Percentiles rank a stretch among this genome's conserved stretches.
These are phyloP conservation scores for Antheraea yamamai DNA, from an alignment of 2,888 invertebrate species.

Conservation along the genomic window DNA sequence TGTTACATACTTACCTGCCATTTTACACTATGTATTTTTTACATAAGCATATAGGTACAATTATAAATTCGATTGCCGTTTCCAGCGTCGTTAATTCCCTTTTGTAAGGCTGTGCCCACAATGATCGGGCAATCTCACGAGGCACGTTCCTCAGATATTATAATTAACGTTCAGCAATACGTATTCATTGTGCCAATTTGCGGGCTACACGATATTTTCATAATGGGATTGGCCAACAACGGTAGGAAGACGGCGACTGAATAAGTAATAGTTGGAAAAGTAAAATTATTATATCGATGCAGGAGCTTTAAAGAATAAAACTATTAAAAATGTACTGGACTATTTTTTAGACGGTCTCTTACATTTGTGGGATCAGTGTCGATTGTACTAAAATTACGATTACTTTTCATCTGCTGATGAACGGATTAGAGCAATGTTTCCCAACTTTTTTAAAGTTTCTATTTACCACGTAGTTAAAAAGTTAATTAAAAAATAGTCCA, in stretches of 20 bases:
- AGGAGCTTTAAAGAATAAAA: no score
- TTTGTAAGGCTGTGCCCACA: constrained; percentile 34
- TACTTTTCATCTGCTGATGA: background rate
- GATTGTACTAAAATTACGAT: background rate
- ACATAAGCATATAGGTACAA: background rate
- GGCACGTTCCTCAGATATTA: constrained; percentile 48
- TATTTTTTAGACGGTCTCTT: background rate
- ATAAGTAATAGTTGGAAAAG: constrained; percentile 32
- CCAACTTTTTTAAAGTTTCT: no score
- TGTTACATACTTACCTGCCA: background rate
- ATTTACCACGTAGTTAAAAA: no score
- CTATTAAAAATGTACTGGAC: no score
- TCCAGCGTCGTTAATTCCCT: constrained; percentile 21
- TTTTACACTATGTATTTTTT: background rate
- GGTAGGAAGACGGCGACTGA: constrained; percentile 34
- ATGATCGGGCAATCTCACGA: constrained; percentile 47
- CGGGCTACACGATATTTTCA: constrained; percentile 47
- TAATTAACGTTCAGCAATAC: constrained; percentile 57
- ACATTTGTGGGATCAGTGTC: background rate
- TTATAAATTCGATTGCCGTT: constrained; percentile 13
- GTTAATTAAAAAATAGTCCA: no score
- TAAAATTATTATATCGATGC: background rate
- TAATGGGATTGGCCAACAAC: constrained; percentile 45
- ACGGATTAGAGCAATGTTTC: background rate
- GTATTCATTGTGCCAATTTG: constrained; percentile 60